Conservation (phyloP, 2,797 vertebrate genomes). For the Pempheris klunzingeri region DNA sequence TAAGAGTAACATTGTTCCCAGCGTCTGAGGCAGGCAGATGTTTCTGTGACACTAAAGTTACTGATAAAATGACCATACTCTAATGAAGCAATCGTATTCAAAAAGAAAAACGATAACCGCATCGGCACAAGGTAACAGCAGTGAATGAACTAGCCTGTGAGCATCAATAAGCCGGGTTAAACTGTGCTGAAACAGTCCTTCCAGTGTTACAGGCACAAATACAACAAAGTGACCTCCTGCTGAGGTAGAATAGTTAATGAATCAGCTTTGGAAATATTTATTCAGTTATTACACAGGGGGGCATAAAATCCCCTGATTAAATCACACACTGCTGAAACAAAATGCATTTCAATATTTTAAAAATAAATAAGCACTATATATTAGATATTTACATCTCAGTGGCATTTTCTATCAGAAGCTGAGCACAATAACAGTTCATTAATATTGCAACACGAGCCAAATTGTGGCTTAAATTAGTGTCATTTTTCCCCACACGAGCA, state of each 20-base stretch:
- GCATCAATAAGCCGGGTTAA: neutral
- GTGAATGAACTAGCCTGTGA: neutral
- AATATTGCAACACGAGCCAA: constrained; percentile 28
- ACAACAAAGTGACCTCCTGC: constrained; percentile 24
- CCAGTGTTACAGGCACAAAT: constrained; percentile 15
- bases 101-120: constrained; percentile 9
- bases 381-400: constrained; percentile 69
- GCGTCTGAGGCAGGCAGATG: neutral
- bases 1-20: neutral
- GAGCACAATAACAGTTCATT: constrained; percentile 36
- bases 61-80: neutral
- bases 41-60: neutral
- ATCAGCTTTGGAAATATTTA: constrained; percentile 48
- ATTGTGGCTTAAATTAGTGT: constrained; percentile 15
- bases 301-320: constrained; percentile 36
- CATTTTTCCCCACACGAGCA: constrained; percentile 13
- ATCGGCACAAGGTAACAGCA: constrained; percentile 6
- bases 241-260: constrained; percentile 51
- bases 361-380: constrained; percentile 57
- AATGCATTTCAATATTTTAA: constrained; percentile 37
- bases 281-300: constrained; percentile 22
- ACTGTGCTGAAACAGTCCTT: neutral
- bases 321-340: constrained; percentile 17
- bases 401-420: constrained; percentile 19
- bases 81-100: neutral